These are phyloP conservation scores for Formica exsecta DNA, from an alignment of 1,140 invertebrate species.

Conservation along the genomic window DNA sequence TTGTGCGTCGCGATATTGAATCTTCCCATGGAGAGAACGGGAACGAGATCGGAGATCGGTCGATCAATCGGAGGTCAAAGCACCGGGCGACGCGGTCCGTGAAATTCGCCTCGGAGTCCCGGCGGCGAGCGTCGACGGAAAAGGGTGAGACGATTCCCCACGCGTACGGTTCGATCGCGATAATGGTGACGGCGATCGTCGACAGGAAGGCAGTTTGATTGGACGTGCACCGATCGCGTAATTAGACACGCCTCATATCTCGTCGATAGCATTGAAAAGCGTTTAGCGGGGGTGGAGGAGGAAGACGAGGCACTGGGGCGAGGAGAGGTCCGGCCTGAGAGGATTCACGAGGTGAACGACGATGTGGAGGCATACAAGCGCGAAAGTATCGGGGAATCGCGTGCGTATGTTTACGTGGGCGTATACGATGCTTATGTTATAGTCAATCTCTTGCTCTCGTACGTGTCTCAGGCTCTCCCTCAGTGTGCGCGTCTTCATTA, in stretches of 20 bases:
- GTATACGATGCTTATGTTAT: constrained; percentile 28
- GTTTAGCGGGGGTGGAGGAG: constrained; percentile 47
- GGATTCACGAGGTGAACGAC: constrained; percentile 49
- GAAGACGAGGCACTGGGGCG: constrained; percentile 43
- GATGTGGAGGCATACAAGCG: constrained; percentile 16
- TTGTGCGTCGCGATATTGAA: neutral
- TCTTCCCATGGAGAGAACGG: constrained; percentile 40
- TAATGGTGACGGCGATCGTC: constrained; percentile 76
- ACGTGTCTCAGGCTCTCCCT: constrained; percentile 54
- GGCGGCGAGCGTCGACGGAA: constrained; percentile 69
- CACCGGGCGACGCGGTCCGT: constrained; percentile 57
- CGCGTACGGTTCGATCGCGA: constrained; percentile 71
- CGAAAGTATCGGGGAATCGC: constrained; percentile 61
- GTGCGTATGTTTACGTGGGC: constrained; percentile 53
- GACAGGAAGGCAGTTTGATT: constrained; percentile 85
- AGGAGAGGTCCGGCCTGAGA: constrained; percentile 43
- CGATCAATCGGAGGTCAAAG: constrained; percentile 60
- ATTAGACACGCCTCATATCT: constrained; percentile 86
- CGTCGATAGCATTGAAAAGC: constrained; percentile 81
- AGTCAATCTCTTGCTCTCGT: constrained; percentile 34
- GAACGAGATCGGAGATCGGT: constrained; percentile 33
- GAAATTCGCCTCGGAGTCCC: constrained; percentile 44
- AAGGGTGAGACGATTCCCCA: constrained; percentile 72
- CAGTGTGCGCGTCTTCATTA: constrained; percentile 80
- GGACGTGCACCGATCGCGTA: constrained; percentile 83